A percentile compares a stretch with the other conserved stretches of the same genome.
Conservation (phyloP, 2,888 invertebrate genomes). For the Dysmachus trigonus region DNA sequence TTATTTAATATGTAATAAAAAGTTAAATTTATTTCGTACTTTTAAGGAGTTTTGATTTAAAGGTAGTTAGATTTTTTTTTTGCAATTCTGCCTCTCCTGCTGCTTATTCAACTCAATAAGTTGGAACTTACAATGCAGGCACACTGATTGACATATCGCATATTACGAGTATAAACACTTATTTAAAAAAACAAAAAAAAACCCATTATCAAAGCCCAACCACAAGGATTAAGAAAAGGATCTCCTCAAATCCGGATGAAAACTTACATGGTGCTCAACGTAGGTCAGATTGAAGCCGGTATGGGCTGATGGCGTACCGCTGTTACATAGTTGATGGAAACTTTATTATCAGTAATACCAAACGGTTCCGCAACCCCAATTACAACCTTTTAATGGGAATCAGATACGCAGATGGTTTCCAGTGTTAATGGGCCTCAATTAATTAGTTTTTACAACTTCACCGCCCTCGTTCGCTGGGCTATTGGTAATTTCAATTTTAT, state of each 20-base stretch:
- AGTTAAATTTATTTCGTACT: too few relatives aligned
- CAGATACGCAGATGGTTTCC: slow-evolving; percentile 50
- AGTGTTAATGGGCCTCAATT: slow-evolving; percentile 49
- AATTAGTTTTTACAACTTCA: slow-evolving; percentile 49
- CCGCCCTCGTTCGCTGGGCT: slow-evolving; percentile 39
- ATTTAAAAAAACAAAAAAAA: neutral
- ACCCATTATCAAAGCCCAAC: neutral
- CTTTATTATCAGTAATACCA: slow-evolving; percentile 36
- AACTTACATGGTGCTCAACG: neutral
- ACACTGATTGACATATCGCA: too few relatives aligned
- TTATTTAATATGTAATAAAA: too few relatives aligned
- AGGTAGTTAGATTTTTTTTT: too few relatives aligned
- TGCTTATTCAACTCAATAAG: too few relatives aligned
- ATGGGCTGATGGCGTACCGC: neutral
- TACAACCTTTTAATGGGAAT: slow-evolving; percentile 49
- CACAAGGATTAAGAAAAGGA: neutral
- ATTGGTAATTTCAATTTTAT: slow-evolving; percentile 49
- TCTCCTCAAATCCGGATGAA: neutral
- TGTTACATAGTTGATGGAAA: slow-evolving; percentile 35
- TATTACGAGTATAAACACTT: too few relatives aligned
- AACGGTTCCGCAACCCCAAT: slow-evolving; percentile 44
- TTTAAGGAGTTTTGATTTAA: too few relatives aligned
- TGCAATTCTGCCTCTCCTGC: too few relatives aligned
- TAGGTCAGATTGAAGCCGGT: neutral
- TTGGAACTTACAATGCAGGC: neutral